Conservation (phyloP, 2,113 vertebrate species). For the Pica pica region DNA sequence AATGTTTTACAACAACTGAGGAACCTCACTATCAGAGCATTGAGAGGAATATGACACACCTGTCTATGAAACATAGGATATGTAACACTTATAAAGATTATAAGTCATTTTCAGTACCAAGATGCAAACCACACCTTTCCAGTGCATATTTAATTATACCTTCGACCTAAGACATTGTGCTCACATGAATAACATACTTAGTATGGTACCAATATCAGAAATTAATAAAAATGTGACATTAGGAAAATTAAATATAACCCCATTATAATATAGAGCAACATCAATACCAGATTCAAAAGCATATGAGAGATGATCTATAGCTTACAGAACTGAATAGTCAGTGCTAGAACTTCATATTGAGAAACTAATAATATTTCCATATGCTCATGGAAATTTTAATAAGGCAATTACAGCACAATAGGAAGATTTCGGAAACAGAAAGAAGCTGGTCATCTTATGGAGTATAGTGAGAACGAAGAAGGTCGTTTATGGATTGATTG, state of each 20-base stretch:
- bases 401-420: background rate
- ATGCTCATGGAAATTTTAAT: background rate
- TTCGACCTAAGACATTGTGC: background rate
- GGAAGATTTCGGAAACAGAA: background rate
- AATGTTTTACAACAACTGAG: background rate
- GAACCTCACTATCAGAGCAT: background rate
- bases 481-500: background rate
- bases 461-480: background rate
- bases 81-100: background rate
- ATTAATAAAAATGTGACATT: conserved; percentile 63
- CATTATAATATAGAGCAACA: conserved; percentile 6
- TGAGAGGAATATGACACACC: background rate
- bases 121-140: conserved; percentile 40
- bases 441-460: background rate
- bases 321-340: background rate
- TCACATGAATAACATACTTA: conserved; percentile 54
- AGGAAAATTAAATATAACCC: conserved; percentile 53
- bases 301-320: conserved; percentile 3
- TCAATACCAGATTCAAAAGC: conserved; percentile 48
- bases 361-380: background rate
- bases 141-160: conserved; percentile 42
- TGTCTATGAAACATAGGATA: background rate
- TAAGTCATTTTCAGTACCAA: background rate
- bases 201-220: conserved; percentile 11
- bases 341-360: background rate